Evolutionary conservation across 2,888 invertebrate genomes (phyloP).

Genomic region (Incurvaria masculella): DNA sequence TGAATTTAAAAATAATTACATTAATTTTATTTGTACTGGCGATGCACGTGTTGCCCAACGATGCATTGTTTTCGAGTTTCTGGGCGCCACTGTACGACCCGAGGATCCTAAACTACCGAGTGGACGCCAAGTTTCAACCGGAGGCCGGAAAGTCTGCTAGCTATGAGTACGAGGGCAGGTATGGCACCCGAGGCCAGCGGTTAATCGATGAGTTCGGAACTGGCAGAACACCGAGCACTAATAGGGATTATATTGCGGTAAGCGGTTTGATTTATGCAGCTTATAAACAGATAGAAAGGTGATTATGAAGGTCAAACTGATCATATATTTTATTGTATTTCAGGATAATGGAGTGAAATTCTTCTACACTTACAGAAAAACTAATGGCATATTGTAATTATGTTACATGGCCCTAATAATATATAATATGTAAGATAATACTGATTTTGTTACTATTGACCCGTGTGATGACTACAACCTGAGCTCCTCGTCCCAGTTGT

Average conservation of each 20-base stretch:
- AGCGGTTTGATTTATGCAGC: too few species aligned
- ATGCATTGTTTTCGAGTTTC: slow-evolving; percentile 30
- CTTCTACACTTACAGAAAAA: slow-evolving; percentile 30
- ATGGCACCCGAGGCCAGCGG: slow-evolving; percentile 32
- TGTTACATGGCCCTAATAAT: too few species aligned
- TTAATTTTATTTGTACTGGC: too few species aligned
- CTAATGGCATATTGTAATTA: neutral
- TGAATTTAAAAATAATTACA: too few species aligned
- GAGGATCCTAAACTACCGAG: slow-evolving; percentile 33
- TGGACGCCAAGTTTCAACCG: slow-evolving; percentile 32
- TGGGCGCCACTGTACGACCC: slow-evolving; percentile 40
- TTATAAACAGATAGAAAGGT: too few species aligned
- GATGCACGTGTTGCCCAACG: neutral
- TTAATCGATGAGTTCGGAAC: slow-evolving; percentile 36
- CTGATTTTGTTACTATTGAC: too few species aligned
- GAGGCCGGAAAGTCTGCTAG: slow-evolving; percentile 24
- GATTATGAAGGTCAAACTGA: too few species aligned
- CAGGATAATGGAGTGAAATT: slow-evolving; percentile 33
- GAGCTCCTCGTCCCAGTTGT: too few species aligned
- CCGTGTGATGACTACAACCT: too few species aligned
- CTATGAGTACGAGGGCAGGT: slow-evolving; percentile 23
- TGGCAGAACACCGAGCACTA: slow-evolving; percentile 24
- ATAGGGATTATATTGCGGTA: too few species aligned
- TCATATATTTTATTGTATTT: slow-evolving; percentile 14
- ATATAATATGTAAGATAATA: too few species aligned